phyloP scores from a whole-genome alignment of 2,113 vertebrate species.

The Tupaia chinensis region DNA sequence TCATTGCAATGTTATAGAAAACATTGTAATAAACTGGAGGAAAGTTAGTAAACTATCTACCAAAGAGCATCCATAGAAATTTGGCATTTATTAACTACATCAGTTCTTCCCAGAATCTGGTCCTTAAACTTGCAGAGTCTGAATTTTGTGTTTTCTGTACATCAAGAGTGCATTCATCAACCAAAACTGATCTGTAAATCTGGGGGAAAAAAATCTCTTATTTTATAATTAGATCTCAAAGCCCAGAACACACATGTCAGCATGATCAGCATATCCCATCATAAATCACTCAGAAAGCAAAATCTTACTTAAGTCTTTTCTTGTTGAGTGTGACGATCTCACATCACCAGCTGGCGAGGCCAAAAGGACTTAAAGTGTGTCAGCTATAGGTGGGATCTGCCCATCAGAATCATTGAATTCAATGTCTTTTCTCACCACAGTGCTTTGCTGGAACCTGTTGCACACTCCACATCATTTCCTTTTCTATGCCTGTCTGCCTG shows the following conservation, averaged over 20 bases:
- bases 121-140: background rate
- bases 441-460: background rate
- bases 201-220: background rate
- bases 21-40: background rate
- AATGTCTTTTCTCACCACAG: background rate
- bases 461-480: background rate
- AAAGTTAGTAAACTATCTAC: background rate
- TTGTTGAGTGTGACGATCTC: background rate
- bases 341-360: fast-evolving
- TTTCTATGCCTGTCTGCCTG: background rate
- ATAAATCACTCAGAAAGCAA: background rate
- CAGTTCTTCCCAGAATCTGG: background rate
- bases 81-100: background rate
- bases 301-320: background rate
- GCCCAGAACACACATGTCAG: background rate
- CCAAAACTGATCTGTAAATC: background rate
- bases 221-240: conserved; percentile 2
- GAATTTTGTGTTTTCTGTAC: background rate
- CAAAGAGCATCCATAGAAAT: background rate
- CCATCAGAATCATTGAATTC: background rate
- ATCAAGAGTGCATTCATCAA: conserved; percentile 3
- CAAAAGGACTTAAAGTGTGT: background rate
- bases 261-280: background rate
- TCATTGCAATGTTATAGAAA: background rate
- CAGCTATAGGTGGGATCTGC: background rate